Percentiles rank a stretch among this genome's conserved stretches.
phyloP scores from a whole-genome alignment of 2,113 vertebrate genomes.

The Papio anubis region DNA sequence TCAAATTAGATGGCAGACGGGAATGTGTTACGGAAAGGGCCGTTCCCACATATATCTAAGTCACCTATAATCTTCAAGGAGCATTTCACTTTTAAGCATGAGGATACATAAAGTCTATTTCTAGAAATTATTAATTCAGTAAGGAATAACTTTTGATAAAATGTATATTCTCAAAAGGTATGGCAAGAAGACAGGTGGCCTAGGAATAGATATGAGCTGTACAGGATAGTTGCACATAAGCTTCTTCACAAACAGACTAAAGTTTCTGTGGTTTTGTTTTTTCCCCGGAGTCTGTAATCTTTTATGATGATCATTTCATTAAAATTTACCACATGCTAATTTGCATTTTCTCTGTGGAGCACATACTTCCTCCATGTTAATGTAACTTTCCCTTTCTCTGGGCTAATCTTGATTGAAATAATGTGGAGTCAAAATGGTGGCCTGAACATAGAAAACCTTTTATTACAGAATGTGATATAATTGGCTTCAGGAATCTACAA shows the following conservation, averaged over 20 bases:
- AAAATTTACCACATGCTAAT: not conserved
- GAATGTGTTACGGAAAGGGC: not conserved
- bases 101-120: not conserved
- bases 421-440: not conserved
- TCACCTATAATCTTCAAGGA: not conserved
- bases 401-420: not conserved
- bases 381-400: not conserved
- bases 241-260: not conserved
- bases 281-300: not conserved
- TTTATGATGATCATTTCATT: not conserved
- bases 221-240: not conserved
- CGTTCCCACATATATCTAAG: not conserved
- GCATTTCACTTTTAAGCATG: not conserved
- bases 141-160: constrained; percentile 37
- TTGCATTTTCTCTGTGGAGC: not conserved
- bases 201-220: not conserved
- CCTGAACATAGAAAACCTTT: not conserved
- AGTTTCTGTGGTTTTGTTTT: not conserved
- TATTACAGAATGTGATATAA: not conserved
- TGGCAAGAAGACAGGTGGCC: constrained; percentile 21
- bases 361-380: not conserved
- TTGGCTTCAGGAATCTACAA: not conserved
- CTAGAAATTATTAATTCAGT: not conserved
- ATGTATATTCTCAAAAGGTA: not conserved
- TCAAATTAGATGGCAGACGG: not conserved